Base-by-base conservation (phyloP, 1,140 invertebrate species). In the Cotesia typhae region DNA sequence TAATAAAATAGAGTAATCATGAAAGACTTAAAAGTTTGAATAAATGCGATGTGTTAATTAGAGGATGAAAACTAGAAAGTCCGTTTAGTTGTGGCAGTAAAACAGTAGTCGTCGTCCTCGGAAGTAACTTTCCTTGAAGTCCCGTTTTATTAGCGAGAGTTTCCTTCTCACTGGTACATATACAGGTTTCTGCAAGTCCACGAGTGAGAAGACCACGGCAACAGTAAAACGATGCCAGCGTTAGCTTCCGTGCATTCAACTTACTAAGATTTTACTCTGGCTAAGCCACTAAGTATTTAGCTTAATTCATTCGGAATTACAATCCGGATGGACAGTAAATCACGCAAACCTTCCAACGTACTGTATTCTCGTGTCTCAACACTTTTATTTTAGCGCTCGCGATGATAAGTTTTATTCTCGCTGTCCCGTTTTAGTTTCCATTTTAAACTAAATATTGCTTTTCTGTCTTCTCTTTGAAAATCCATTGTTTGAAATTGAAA, bases 11-110 rank as follows among this genome's bases (percentile, higher is more conserved):
- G 35, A 63, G 60, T 7, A 20, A 17, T 28, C 9, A 38, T 63
- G 12, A 70, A 41, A 69, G 61, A 69, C 73, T 28, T 57, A 57
- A 67, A 74, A 72, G 41, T 71, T 71, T 12, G 66, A 66, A 71
- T 75, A 71, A 77, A 77, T 67, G 67, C 70, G 47, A 41, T 53
- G 63, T 65, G 69, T 77, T 77, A 77, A 77, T 75, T 77, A 74
- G 74, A 57, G 73, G 69, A 70, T 66, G 70, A 66, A 74, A 75
- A 53, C 71, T 74, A 64, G 20, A 53, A 71, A 74, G 70, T 70
- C 63, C 57, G 52, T 20, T 38, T 28, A 51, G 51, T 68, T 52
- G 52, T 53, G 52, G 66, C 52, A 57, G 28, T 68, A 68, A 52
- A 60, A 61, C 38, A 51, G 52, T 61, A 64, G 70, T 60, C 60